phyloP scores from a whole-genome alignment of 2,797 vertebrate species.

The Phaenicophaeus curvirostris region DNA sequence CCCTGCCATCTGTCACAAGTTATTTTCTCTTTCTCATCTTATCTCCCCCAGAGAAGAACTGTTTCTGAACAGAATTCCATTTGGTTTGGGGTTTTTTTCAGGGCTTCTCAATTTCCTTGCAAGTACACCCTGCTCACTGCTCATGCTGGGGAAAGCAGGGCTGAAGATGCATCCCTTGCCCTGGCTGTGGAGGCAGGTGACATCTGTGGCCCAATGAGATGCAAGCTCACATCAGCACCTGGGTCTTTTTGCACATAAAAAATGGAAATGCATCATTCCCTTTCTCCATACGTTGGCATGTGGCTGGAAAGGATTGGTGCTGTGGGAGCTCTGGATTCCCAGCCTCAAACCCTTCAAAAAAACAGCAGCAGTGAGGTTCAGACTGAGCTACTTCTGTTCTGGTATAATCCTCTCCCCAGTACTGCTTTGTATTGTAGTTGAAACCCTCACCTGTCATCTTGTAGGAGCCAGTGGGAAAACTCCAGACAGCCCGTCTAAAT shows the following conservation, averaged over 20 bases:
- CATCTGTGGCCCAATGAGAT: background rate
- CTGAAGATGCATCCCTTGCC: background rate
- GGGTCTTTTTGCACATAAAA: background rate
- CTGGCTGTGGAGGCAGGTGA: background rate
- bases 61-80: background rate
- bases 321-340: background rate
- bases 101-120: background rate
- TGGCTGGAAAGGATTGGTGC: background rate
- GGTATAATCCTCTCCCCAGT: background rate
- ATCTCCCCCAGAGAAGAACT: background rate
- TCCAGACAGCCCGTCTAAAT: background rate
- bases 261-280: background rate
- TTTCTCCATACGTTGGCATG: background rate
- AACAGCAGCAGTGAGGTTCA: background rate
- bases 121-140: background rate
- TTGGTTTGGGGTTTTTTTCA: background rate
- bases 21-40: slow-evolving; percentile 40
- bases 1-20: slow-evolving; percentile 42
- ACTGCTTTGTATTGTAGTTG: background rate
- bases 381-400: background rate
- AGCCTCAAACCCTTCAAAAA: background rate
- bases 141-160: background rate
- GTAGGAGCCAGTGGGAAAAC: background rate
- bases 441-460: background rate
- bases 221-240: background rate